Conservation (phyloP, 2,113 vertebrate species). For the Merops nubicus region DNA sequence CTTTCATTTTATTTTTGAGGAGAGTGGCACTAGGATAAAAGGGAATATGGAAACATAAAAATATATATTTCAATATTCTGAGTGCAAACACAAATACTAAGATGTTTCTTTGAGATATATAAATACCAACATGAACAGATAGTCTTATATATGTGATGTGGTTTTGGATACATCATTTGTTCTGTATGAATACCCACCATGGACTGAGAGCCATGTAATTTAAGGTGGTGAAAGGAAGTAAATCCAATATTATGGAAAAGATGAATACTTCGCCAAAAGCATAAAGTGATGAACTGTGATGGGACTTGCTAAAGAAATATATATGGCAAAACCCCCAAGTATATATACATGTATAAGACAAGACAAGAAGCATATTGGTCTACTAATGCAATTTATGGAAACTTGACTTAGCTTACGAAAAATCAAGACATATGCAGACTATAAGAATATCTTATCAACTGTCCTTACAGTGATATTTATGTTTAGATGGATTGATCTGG, state of each 20-base stretch:
- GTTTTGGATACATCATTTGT: not conserved
- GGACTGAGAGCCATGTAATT: not conserved
- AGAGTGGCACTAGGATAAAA: conserved; percentile 19
- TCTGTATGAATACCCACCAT: not conserved
- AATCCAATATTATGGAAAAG: not conserved
- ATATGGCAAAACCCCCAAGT: not conserved
- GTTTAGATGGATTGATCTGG: not conserved
- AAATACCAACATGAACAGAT: not conserved
- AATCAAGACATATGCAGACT: fast-evolving
- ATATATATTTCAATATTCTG: conserved; percentile 7
- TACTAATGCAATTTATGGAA: not conserved
- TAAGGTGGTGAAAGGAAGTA: not conserved
- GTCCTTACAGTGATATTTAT: not conserved
- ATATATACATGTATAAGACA: not conserved
- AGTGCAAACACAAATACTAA: conserved; percentile 44
- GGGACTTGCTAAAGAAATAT: not conserved
- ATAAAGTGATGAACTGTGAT: not conserved
- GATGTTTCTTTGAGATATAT: conserved; percentile 9
- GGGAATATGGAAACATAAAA: conserved; percentile 33
- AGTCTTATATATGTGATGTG: not conserved
- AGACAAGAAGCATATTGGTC: not conserved
- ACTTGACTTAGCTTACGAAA: not conserved
- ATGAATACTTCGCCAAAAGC: not conserved
- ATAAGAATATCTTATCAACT: not conserved
- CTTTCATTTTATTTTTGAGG: conserved; percentile 32